Percentiles rank a stretch among this genome's conserved stretches.
Evolutionary conservation across 2,113 vertebrate species (phyloP).

Genomic region (Ploceus nigricollis): DNA sequence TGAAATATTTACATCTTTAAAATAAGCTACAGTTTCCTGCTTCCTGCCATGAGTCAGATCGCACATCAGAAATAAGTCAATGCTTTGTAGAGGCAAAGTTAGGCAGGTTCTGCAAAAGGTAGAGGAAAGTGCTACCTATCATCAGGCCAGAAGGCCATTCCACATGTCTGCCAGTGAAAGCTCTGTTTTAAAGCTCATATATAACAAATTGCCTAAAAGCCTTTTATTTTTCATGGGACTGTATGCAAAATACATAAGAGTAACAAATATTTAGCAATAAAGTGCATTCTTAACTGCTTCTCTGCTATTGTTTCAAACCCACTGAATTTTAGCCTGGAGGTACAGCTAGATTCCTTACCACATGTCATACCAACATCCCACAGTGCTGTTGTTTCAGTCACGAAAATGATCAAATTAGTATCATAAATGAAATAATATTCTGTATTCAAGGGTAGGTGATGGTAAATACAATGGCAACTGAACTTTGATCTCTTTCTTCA

Average conservation of each 20-base stretch:
- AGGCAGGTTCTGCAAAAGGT: not conserved
- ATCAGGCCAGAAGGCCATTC: not conserved
- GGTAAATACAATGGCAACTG: not conserved
- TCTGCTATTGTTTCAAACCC: not conserved
- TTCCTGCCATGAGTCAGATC: not conserved
- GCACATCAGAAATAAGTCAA: not conserved
- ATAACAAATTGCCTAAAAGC: not conserved
- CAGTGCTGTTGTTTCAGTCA: not conserved
- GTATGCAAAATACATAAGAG: not conserved
- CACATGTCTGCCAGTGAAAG: not conserved
- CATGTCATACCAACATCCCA: not conserved
- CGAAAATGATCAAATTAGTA: not conserved
- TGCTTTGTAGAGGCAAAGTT: fast-evolving
- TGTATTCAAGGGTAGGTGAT: not conserved
- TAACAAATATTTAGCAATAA: slow-evolving; percentile 37
- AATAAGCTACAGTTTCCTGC: not conserved
- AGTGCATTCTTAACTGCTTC: not conserved
- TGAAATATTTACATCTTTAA: not conserved
- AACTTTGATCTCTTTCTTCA: not conserved
- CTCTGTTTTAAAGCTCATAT: not conserved
- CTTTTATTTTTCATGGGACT: not conserved
- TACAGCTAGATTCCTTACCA: not conserved
- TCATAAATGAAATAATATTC: not conserved
- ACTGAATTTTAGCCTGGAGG: not conserved
- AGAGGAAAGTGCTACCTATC: not conserved